A percentile compares a stretch with the other conserved stretches of the same genome.
Conservation (phyloP, 2,113 vertebrate species). For the Silurus meridionalis region DNA sequence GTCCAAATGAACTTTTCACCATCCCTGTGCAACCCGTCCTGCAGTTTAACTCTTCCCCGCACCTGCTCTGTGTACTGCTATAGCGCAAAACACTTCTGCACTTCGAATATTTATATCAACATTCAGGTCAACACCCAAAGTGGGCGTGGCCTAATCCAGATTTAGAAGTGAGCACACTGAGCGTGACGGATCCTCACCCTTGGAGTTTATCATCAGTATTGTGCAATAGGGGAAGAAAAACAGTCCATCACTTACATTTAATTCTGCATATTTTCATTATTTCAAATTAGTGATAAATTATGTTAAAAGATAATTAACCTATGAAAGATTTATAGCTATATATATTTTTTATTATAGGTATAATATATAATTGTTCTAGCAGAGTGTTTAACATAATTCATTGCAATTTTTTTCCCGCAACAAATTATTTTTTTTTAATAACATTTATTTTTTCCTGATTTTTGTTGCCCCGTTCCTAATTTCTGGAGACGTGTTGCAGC, state of each 20-base stretch:
- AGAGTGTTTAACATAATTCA: too few species aligned
- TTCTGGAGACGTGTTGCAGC: too few species aligned
- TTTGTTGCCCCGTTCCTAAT: too few species aligned
- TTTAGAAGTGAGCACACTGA: background rate
- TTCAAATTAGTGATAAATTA: background rate
- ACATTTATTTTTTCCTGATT: too few species aligned
- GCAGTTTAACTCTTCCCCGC: constrained; percentile 67
- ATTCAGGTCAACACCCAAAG: background rate
- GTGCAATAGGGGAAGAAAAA: background rate
- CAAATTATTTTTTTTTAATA: too few species aligned
- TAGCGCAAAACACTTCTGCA: too few species aligned
- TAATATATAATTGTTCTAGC: background rate
- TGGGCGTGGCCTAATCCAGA: background rate
- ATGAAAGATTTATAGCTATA: background rate
- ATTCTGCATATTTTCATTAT: background rate
- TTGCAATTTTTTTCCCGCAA: too few species aligned
- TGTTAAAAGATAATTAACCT: background rate
- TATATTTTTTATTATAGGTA: background rate
- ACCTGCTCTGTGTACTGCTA: background rate
- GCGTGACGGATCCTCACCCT: background rate
- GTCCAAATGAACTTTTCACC: constrained; percentile 92
- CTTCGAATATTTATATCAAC: too few species aligned
- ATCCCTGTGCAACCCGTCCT: constrained; percentile 81
- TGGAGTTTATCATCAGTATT: background rate
- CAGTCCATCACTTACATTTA: too few species aligned